Evolutionary conservation across 2,113 vertebrate genomes (phyloP).

Genomic region (human): GRCh38 chrX:89210501-89211000

Average conservation of each 20-base stretch:
- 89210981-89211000: neutral
- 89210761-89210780: neutral
- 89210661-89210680: neutral
- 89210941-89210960: neutral
- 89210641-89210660: neutral
- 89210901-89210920: neutral
- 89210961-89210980: neutral
- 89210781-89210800: neutral
- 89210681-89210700: neutral
- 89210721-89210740: neutral
- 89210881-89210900: neutral
- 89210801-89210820: constrained; percentile 17
- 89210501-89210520: neutral
- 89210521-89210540: neutral
- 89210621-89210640: neutral
- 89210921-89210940: neutral
- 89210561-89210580: neutral
- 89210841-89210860: neutral
- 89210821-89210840: neutral
- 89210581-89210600: neutral
- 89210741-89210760: neutral
- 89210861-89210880: neutral
- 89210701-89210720: neutral
- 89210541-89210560: neutral
- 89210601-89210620: neutral